Base-by-base conservation (phyloP, 2,888 invertebrate species). In the Congeria kusceri region DNA sequence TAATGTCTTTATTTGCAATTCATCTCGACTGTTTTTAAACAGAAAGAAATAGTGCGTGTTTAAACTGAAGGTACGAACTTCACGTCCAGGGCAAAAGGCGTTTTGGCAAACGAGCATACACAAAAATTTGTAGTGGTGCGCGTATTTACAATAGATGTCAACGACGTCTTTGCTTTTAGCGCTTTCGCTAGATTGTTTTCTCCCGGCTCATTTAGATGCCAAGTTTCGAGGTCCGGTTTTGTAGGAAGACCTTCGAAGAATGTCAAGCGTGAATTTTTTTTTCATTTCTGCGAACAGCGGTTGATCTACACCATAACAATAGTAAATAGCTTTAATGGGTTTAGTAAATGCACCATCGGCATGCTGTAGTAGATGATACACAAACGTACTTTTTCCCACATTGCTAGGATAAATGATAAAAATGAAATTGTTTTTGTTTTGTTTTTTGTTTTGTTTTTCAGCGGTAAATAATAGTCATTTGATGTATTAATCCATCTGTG, bases 31-130 rank as follows among this genome's bases (percentile, higher is more conserved):
- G 47, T 77, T 79, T 67, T 71, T 71, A 32, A 77, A 77, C n/a
- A 77, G 32, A 15, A 77, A 32, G 32, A 77, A 67, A 49, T 83
- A 83, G 15, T 79, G 76, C 0, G 73, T 76, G 53, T 83, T 83
- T 1, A 79, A 46, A 44, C 76, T 66, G 20, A 82, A 78, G 32
- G 82, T 76, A 0, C 78, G 78, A 46, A 78, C 72, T 59, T 65
- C 69, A 39, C 57, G 56, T 29, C 74, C 77, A 13, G 57, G 29
- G 13, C 25, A 61, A 53, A 62, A 80, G 3, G 59, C 25, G 44
- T 78, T 75, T 49, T 79, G 78, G 20, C 69, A 64, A 23, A 78
- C 46, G 28, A 63, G 44, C 77, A 83, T 18, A 32, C 75, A 75
- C 29, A 62, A 77, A 20, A 67, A 66, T 20, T 71, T 71, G 4